A percentile compares a stretch with the other conserved stretches of the same genome.
Evolutionary conservation across 2,888 invertebrate genomes (phyloP).

Genomic region (Pollenia angustigena): DNA sequence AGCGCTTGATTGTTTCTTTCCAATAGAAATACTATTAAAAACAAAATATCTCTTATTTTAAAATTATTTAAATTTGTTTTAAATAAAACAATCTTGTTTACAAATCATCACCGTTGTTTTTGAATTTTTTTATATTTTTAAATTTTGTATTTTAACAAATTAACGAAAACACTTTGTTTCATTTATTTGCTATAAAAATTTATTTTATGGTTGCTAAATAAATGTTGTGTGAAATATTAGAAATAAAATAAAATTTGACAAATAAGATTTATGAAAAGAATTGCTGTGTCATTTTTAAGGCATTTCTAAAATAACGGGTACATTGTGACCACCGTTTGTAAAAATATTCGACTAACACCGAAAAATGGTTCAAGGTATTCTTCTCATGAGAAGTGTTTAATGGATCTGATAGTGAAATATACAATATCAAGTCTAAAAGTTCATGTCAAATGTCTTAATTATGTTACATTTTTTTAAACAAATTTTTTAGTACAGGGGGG

Average conservation of each 20-base stretch:
- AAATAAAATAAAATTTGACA: neutral
- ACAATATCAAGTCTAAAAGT: too few relatives aligned
- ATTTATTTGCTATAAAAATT: neutral
- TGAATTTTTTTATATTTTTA: slow-evolving; percentile 6
- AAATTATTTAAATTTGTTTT: neutral
- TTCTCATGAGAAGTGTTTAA: too few relatives aligned
- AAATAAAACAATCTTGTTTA: slow-evolving; percentile 5
- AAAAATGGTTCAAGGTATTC: too few relatives aligned
- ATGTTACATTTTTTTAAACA: too few relatives aligned
- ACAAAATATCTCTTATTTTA: neutral
- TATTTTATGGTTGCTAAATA: neutral
- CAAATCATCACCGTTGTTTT: slow-evolving; percentile 27
- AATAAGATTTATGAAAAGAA: neutral
- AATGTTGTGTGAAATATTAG: neutral
- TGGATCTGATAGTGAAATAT: too few relatives aligned
- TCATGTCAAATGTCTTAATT: too few relatives aligned
- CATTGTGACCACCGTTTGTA: neutral
- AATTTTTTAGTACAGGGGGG: too few relatives aligned
- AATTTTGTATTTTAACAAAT: slow-evolving; percentile 41
- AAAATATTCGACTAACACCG: neutral
- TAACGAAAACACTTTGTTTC: slow-evolving; percentile 22
- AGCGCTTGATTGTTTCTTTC: slow-evolving; percentile 9
- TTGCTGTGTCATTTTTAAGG: neutral
- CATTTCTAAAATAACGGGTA: neutral
- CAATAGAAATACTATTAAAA: slow-evolving; percentile 30